phyloP scores from a whole-genome alignment of 1,140 invertebrate genomes.

The Diachasma alloeum region DNA sequence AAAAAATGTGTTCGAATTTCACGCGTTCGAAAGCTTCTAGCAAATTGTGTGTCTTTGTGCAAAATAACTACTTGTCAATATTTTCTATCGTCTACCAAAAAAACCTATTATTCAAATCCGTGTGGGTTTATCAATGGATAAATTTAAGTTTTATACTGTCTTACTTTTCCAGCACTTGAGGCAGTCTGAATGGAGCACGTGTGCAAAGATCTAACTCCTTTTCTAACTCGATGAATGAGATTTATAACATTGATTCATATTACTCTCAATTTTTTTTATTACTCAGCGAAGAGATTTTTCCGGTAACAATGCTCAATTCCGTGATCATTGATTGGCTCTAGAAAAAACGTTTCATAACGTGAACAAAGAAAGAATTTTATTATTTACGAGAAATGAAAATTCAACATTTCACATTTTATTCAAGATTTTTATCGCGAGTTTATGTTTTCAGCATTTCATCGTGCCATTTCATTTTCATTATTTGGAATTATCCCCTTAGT shows the following conservation, averaged over 20 bases:
- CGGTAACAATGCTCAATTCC: not conserved
- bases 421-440: not conserved
- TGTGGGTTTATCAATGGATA: not conserved
- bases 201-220: not conserved
- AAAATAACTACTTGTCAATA: slow-evolving; percentile 13
- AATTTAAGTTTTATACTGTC: not conserved
- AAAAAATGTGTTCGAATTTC: not conserved
- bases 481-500: not conserved
- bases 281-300: not conserved
- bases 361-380: not conserved
- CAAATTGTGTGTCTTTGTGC: slow-evolving; percentile 5
- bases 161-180: too few relatives aligned
- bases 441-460: not conserved
- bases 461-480: not conserved
- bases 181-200: not conserved
- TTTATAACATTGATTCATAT: not conserved
- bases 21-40: not conserved
- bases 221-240: not conserved
- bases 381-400: slow-evolving; percentile 13
- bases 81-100: not conserved
- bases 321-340: not conserved
- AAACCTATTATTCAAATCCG: not conserved
- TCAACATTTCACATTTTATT: too few relatives aligned
- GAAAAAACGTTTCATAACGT: not conserved
- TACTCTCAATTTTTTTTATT: not conserved